A percentile compares a stretch with the other conserved stretches of the same genome.
phyloP scores from a whole-genome alignment of 2,113 vertebrate species.

The Tyto alba region DNA sequence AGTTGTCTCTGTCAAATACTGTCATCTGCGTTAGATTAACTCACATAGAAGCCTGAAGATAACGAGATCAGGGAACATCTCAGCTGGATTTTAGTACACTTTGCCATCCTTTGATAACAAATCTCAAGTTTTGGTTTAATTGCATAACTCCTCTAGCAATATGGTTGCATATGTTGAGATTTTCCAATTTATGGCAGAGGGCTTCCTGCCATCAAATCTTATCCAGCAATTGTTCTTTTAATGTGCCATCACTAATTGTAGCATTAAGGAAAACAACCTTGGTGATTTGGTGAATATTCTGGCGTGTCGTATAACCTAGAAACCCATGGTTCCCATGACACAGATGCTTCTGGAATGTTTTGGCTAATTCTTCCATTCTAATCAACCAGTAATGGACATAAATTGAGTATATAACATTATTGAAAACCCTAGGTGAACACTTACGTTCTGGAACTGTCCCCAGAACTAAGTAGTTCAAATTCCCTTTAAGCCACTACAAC shows the following conservation, averaged over 20 bases:
- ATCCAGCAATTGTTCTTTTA: not conserved
- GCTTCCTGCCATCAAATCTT: not conserved
- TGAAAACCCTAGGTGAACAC: not conserved
- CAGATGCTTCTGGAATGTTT: conserved; percentile 1
- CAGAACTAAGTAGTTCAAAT: not conserved
- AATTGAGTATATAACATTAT: not conserved
- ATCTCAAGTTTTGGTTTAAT: conserved; percentile 14
- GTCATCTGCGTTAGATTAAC: conserved; percentile 19
- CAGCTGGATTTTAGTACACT: conserved; percentile 13
- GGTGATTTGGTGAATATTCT: not conserved
- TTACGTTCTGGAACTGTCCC: not conserved
- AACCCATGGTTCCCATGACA: not conserved
- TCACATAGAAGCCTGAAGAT: not conserved
- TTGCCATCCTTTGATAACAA: conserved; percentile 21
- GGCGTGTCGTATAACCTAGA: not conserved
- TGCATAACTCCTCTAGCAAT: conserved; percentile 7
- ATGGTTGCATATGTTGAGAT: conserved; percentile 9
- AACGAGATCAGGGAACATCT: not conserved
- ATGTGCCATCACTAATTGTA: not conserved
- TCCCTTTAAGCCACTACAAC: not conserved
- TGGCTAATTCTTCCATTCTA: not conserved
- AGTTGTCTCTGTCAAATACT: not conserved
- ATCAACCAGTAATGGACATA: not conserved
- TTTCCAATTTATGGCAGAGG: not conserved
- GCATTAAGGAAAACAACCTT: not conserved